Base-by-base conservation (phyloP, 2,797 vertebrate species). In the Hoplostethus atlanticus region DNA sequence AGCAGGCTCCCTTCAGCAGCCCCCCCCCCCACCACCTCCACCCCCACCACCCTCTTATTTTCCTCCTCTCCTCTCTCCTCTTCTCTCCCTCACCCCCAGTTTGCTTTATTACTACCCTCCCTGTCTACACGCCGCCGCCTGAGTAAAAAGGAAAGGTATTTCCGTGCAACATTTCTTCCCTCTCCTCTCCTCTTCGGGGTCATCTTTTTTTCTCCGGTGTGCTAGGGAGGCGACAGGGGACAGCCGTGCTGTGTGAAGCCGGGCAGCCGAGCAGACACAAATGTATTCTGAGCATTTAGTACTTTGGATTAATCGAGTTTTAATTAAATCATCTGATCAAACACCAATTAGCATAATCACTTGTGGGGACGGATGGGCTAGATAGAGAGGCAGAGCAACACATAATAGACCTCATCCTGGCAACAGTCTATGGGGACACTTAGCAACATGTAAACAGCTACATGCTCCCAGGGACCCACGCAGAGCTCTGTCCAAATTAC, bases 301-400 rank as follows among this genome's bases (percentile, higher is more conserved):
- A 86, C 91, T 92, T 90, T 85, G 93, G 93, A 96, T 95, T 94
- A 95, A 96, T 95, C 90, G 80, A 94, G 95, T 96, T 95, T 95
- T 95, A 96, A 96, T 97, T 96, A 95, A 96, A 97, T 96, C 96
- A 97, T 97, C 94, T 96, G 96, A 97, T 97, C 96, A 97, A 97
- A 97, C 94, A 95, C 92, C 93, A 94, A 96, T 97, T 96, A 96
- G 90, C 95, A 96, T 96, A 96, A 96, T 96, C 94, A 96, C 95
- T 95, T 93, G 94, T 96, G 94, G 94, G 95, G 92, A 91, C 94
- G 93, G 93, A 92, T 88, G 94, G 93, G 84, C 71, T 70, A 83
- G 84, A 89, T 88, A 94, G 91, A 88, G 87, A 90, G 86, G 85
- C 84, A 87, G 90, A 94, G 91, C 90, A 91, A 90, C 91, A 28